A percentile compares a stretch with the other conserved stretches of the same genome.
Evolutionary conservation across 2,797 vertebrate species (phyloP).

Genomic region (Trichosurus vulpecula): DNA sequence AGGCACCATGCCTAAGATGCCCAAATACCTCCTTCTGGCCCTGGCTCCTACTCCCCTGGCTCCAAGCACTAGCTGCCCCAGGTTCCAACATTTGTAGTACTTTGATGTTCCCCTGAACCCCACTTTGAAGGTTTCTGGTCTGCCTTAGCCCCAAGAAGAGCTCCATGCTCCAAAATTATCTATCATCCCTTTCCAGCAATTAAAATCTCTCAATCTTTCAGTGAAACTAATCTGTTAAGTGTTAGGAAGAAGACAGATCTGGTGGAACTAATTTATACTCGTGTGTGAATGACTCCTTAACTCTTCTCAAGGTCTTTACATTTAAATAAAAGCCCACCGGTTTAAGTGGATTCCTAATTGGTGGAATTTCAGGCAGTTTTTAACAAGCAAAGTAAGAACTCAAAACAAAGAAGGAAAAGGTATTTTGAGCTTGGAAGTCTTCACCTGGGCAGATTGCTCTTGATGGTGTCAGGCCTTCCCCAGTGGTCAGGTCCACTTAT

Average conservation of each 20-base stretch:
- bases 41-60: neutral
- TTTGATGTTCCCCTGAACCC: neutral
- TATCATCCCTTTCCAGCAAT: neutral
- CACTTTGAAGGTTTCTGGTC: neutral
- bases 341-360: neutral
- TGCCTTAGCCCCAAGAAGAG: neutral
- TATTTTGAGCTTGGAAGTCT: neutral
- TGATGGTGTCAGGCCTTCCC: neutral
- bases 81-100: neutral
- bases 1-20: neutral
- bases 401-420: neutral
- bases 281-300: neutral
- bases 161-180: neutral
- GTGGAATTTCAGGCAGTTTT: neutral
- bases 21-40: neutral
- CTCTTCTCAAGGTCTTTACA: neutral
- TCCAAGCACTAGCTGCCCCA: neutral
- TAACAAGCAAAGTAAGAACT: neutral
- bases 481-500: neutral
- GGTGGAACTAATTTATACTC: neutral
- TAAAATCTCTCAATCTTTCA: neutral
- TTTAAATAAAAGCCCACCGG: neutral
- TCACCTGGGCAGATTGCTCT: neutral
- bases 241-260: neutral
- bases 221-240: too few relatives aligned